phyloP scores from a whole-genome alignment of 2,888 invertebrate species.

The Apotomis turbidana region DNA sequence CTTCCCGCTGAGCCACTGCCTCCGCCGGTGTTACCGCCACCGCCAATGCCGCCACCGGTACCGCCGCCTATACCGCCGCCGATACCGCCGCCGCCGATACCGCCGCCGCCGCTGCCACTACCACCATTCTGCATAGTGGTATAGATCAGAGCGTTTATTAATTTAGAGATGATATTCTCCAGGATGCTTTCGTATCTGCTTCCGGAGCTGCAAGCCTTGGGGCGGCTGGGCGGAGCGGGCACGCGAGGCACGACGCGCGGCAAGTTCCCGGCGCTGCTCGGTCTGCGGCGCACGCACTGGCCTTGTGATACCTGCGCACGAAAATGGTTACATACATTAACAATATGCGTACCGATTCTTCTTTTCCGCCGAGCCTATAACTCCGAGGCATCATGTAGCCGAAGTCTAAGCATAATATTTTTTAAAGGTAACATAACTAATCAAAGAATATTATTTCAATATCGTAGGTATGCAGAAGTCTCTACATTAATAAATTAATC shows the following conservation, averaged over 20 bases:
- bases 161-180: slow-evolving; percentile 66
- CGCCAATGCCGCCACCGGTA: too few relatives aligned
- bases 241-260: slow-evolving; percentile 40
- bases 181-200: slow-evolving; percentile 46
- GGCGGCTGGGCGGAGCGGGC: slow-evolving; percentile 47
- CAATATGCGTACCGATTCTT: too few relatives aligned
- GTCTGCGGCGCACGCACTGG: slow-evolving; percentile 46
- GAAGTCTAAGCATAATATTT: too few relatives aligned
- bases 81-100: too few relatives aligned
- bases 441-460: too few relatives aligned
- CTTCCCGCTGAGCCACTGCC: slow-evolving; percentile 21
- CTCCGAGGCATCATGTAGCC: too few relatives aligned
- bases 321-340: neutral
- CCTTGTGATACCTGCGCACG: slow-evolving; percentile 55
- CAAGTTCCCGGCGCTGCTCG: slow-evolving; percentile 35
- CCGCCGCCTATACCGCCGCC: too few relatives aligned
- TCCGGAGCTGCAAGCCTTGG: slow-evolving; percentile 44
- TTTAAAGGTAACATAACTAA: too few relatives aligned
- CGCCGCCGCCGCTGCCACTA: slow-evolving; percentile 16
- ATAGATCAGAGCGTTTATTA: slow-evolving; percentile 67
- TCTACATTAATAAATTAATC: too few relatives aligned
- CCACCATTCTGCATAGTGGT: slow-evolving; percentile 56
- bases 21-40: slow-evolving; percentile 28
- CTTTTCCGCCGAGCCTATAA: too few relatives aligned
- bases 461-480: too few relatives aligned